These are phyloP conservation scores for Chrysopa pallens DNA, from an alignment of 1,140 invertebrate genomes.

Conservation along the genomic window DNA sequence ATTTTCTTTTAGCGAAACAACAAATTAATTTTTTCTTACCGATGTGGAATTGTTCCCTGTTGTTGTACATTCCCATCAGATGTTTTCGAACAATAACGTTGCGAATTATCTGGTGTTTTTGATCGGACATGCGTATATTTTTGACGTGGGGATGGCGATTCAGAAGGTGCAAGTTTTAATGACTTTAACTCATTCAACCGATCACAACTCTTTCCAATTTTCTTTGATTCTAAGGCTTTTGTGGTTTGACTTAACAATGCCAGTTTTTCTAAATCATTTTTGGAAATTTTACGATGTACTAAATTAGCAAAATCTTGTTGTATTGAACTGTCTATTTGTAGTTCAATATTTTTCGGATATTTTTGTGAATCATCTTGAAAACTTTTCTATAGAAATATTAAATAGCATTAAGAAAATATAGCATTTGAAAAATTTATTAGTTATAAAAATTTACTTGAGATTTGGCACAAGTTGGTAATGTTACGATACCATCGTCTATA, in stretches of 20 bases:
- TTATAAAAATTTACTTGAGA: too few species aligned
- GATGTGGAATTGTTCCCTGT: too few species aligned
- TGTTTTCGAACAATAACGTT: neutral
- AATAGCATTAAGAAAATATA: too few species aligned
- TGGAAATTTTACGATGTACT: conserved; percentile 15
- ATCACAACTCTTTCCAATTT: conserved; percentile 22
- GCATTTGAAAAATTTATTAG: too few species aligned
- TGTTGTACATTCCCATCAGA: neutral
- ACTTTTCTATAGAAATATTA: too few species aligned
- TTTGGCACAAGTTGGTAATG: too few species aligned
- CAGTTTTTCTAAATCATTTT: conserved; percentile 15
- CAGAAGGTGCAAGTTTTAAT: neutral
- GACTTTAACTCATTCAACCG: conserved; percentile 13
- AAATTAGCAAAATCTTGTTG: conserved; percentile 6
- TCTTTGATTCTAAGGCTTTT: conserved; percentile 14
- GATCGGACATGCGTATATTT: neutral
- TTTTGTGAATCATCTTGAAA: neutral
- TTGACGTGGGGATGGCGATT: neutral
- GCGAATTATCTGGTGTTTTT: neutral
- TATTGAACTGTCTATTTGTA: conserved; percentile 15
- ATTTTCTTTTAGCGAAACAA: too few species aligned
- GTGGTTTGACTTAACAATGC: conserved; percentile 13
- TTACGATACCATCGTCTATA: too few species aligned
- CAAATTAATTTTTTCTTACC: too few species aligned
- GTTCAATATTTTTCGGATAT: conserved; percentile 16